These are phyloP conservation scores for Cassiopea andromeda DNA, from an alignment of 30 jellyfish, hydroid and myxozoan genomes.

Conservation along the genomic window DNA sequence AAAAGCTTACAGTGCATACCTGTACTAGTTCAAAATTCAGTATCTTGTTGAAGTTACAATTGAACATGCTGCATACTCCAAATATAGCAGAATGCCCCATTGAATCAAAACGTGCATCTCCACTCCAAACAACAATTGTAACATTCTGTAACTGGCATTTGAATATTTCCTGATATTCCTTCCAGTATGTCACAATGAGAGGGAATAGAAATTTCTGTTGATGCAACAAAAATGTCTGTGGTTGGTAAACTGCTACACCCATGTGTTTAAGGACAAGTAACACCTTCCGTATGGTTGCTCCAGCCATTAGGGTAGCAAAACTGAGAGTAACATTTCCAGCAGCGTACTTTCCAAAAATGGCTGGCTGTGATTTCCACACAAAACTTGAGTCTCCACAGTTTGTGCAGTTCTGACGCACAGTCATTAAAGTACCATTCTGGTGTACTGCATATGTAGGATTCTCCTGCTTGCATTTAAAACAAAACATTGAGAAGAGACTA, in stretches of 20 bases:
- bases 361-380: conserved; percentile 55
- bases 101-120: conserved; percentile 46
- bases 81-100: conserved; percentile 18
- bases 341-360: conserved; percentile 36
- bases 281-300: not conserved
- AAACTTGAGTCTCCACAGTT: conserved; percentile 39
- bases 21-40: conserved; percentile 16
- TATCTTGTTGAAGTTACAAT: conserved; percentile 1
- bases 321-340: conserved; percentile 62
- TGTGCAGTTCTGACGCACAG: conserved; percentile 56
- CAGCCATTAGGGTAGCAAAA: conserved; percentile 47
- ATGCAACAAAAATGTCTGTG: not conserved
- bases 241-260: not conserved
- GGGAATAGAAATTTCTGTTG: not conserved
- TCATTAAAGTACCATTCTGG: conserved; percentile 52
- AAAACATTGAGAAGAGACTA: conserved; percentile 37
- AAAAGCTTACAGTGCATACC: not conserved
- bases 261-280: not conserved
- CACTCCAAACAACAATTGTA: conserved; percentile 21
- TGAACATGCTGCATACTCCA: conserved; percentile 30
- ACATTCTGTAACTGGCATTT: conserved; percentile 2
- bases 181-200: not conserved
- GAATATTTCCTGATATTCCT: not conserved
- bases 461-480: conserved; percentile 36
- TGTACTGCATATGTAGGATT: conserved; percentile 19